phyloP scores from a whole-genome alignment of 2,888 invertebrate species.

The Trichogramma dendrolimi region DNA sequence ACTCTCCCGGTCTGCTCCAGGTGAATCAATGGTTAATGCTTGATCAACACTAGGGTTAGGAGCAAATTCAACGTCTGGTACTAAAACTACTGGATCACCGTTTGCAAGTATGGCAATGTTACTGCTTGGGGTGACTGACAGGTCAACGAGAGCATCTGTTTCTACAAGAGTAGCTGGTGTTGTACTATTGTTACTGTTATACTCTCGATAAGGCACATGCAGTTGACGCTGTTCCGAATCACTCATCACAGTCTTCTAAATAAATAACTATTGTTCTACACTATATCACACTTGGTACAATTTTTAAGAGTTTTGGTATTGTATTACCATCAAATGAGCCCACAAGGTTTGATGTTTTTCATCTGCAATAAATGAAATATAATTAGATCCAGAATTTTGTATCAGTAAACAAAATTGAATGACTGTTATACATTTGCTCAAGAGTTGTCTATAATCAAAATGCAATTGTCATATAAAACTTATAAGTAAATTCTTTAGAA shows the following conservation, averaged over 20 bases:
- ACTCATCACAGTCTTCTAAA: conserved; percentile 45
- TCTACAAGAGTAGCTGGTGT: conserved; percentile 42
- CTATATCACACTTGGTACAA: background rate
- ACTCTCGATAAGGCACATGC: conserved; percentile 52
- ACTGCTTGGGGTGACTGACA: conserved; percentile 38
- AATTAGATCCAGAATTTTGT: too few relatives aligned
- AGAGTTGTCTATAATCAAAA: too few relatives aligned
- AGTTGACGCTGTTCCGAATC: conserved; percentile 51
- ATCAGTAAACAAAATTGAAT: too few relatives aligned
- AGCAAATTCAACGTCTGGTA: conserved; percentile 76
- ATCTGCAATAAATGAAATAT: conserved; percentile 11
- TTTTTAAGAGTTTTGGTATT: background rate
- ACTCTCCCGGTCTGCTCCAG: conserved; percentile 82
- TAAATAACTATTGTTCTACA: conserved; percentile 17
- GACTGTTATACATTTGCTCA: too few relatives aligned
- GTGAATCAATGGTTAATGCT: conserved; percentile 74
- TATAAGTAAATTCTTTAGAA: too few relatives aligned
- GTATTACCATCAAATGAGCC: conserved; percentile 14
- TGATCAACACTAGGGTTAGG: conserved; percentile 54
- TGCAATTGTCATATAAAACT: too few relatives aligned
- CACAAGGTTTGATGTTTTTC: conserved; percentile 7
- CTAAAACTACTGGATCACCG: conserved; percentile 37
- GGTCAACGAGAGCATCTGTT: conserved; percentile 46
- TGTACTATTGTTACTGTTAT: conserved; percentile 48
- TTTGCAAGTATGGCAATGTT: conserved; percentile 26